Conservation (phyloP, 2,113 vertebrate species). For the Emydocephalus ijimae region DNA sequence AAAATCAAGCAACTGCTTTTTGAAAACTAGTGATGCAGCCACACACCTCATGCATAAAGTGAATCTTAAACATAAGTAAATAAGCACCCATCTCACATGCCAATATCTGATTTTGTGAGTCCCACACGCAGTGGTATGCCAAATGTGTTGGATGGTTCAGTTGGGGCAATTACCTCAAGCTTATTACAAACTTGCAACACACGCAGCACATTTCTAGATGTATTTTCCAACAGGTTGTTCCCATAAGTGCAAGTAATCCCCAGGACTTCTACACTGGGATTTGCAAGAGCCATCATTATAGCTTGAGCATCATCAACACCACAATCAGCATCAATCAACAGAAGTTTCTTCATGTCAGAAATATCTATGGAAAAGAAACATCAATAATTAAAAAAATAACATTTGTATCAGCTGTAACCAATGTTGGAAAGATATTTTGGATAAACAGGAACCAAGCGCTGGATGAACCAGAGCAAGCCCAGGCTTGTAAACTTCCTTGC, state of each 20-base stretch:
- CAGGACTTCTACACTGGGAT: constrained; percentile 26
- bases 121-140: not conserved
- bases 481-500: not conserved
- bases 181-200: constrained; percentile 42
- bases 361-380: not conserved
- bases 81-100: not conserved
- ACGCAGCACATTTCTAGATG: constrained; percentile 37
- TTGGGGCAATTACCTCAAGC: constrained; percentile 1
- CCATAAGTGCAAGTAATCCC: constrained; percentile 31
- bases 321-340: constrained; percentile 15
- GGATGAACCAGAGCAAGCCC: not conserved
- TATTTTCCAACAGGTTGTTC: constrained; percentile 39
- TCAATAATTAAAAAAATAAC: not conserved
- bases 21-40: not conserved
- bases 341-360: constrained; percentile 35
- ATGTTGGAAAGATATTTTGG: not conserved
- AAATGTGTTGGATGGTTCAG: not conserved
- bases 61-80: not conserved
- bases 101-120: not conserved
- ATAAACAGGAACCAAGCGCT: not conserved
- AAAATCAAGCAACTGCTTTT: not conserved
- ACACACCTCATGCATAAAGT: not conserved
- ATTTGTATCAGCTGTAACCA: not conserved
- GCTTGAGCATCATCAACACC: constrained; percentile 51
- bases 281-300: constrained; percentile 50